Percentiles rank a stretch among this genome's conserved stretches.
These are phyloP conservation scores for Pseudotriccus pelzelni DNA, from an alignment of 2,797 vertebrate species.

Conservation along the genomic window DNA sequence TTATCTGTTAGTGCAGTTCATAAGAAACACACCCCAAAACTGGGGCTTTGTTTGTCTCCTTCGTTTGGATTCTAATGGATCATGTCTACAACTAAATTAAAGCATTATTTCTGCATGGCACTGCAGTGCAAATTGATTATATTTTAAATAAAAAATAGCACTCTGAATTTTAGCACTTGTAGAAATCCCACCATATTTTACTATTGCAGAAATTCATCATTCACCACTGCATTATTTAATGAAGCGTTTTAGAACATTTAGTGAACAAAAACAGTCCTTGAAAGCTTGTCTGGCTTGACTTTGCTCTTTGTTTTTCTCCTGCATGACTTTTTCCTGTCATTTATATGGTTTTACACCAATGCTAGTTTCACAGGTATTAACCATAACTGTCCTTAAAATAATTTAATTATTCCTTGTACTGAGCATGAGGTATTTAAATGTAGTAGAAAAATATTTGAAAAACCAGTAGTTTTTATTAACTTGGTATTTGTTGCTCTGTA, in stretches of 20 bases:
- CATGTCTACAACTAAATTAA: background rate
- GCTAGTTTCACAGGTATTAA: background rate
- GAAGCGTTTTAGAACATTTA: background rate
- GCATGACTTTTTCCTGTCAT: background rate
- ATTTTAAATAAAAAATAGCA: background rate
- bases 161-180: background rate
- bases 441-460: background rate
- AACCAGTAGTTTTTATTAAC: background rate
- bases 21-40: background rate
- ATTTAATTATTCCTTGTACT: background rate
- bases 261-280: background rate
- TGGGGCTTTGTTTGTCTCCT: background rate
- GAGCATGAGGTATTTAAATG: background rate
- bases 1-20: background rate
- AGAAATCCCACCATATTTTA: background rate
- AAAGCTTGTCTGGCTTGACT: background rate
- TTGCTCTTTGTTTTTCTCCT: background rate
- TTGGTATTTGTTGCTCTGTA: background rate
- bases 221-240: background rate
- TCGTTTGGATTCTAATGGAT: background rate
- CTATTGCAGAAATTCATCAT: background rate
- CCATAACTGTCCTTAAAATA: background rate
- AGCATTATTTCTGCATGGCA: background rate
- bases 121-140: background rate
- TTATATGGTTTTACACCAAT: background rate